Evolutionary conservation across 2,797 vertebrate species (phyloP).

Genomic region (Falco peregrinus): DNA sequence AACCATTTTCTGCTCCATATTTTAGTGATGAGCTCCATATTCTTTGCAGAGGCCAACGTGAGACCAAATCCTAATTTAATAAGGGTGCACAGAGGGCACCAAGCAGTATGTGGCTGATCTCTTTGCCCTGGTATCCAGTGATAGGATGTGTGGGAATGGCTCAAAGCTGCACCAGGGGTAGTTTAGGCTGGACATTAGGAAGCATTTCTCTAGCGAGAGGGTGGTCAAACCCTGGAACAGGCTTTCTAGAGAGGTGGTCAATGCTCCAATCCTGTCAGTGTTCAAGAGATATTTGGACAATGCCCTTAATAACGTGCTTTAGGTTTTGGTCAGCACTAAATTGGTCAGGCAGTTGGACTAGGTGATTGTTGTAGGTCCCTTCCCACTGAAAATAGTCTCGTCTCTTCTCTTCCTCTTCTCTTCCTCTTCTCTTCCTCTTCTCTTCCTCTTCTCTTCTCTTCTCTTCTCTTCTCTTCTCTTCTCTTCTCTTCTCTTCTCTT

Average conservation of each 20-base stretch:
- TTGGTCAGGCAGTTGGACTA: too few species aligned
- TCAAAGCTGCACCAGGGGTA: background rate
- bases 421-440: too few species aligned
- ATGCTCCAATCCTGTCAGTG: too few species aligned
- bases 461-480: too few species aligned
- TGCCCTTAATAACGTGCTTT: too few species aligned
- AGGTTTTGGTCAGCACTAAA: too few species aligned
- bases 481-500: too few species aligned
- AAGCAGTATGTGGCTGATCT: background rate
- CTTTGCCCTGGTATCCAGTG: background rate
- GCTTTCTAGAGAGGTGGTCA: too few species aligned
- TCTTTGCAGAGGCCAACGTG: background rate
- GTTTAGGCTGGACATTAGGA: background rate
- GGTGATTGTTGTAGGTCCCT: too few species aligned
- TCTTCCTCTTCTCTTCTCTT: too few species aligned
- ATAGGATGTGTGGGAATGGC: fast-evolving
- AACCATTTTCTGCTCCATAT: background rate
- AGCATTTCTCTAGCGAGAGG: background rate
- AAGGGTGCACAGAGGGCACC: background rate
- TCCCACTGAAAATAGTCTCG: background rate
- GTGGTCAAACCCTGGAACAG: background rate
- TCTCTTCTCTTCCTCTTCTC: too few species aligned
- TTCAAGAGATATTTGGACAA: too few species aligned
- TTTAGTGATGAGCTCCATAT: background rate
- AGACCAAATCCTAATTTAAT: background rate